Evolutionary conservation across 2,888 invertebrate genomes (phyloP).

Genomic region (Scaptomyza cyrtandrae): DNA sequence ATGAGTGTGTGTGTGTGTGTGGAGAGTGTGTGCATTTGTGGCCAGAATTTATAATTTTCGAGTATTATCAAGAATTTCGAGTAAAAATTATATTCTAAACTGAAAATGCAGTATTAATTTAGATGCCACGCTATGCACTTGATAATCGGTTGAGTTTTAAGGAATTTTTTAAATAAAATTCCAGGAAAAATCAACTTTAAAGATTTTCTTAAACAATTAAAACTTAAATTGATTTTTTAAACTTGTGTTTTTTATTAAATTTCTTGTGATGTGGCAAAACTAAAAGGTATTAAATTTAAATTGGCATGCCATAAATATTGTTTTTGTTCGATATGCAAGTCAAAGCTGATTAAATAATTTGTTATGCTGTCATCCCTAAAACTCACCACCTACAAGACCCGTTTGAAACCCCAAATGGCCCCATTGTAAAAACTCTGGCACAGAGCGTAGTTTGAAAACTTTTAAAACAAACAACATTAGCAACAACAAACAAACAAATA

Average conservation of each 20-base stretch:
- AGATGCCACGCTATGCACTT: no score
- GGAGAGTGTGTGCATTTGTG: conserved; percentile 16
- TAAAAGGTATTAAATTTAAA: conserved; percentile 12
- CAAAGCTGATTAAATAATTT: conserved; percentile 55
- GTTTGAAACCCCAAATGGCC: conserved; percentile 4
- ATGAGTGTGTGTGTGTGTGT: conserved; percentile 11
- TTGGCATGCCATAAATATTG: conserved; percentile 17
- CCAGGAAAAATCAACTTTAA: no score
- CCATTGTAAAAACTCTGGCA: conserved; percentile 20
- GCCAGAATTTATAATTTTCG: conserved; percentile 34
- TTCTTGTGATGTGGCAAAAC: conserved; percentile 2
- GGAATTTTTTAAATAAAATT: no score
- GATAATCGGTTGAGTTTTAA: no score
- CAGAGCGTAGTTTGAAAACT: conserved; percentile 49
- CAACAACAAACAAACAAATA: conserved; percentile 3
- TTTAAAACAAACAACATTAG: conserved; percentile 32
- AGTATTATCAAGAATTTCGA: no score
- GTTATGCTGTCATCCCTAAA: conserved; percentile 8
- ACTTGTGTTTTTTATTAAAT: conserved; percentile 18
- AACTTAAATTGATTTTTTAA: no score
- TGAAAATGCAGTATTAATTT: no score
- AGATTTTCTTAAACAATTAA: no score
- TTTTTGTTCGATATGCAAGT: conserved; percentile 24
- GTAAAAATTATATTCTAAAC: no score
- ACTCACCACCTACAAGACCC: not conserved